Evolutionary conservation across 53 echinoderm and acorn worm genomes (phyloP).

Genomic region (Holothuria scabra): DNA sequence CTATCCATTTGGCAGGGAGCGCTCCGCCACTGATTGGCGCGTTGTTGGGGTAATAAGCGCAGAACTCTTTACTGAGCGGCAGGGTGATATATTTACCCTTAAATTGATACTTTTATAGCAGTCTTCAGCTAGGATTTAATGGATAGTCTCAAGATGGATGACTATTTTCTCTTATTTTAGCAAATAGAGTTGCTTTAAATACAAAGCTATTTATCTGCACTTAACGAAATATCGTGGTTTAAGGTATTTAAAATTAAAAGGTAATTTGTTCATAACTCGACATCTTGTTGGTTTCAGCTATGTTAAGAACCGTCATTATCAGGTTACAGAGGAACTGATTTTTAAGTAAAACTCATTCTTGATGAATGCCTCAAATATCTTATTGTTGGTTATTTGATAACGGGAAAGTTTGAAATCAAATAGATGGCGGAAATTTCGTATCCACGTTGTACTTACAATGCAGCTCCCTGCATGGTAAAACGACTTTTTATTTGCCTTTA

Average conservation of each 20-base stretch:
- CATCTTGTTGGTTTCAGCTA: too few relatives aligned
- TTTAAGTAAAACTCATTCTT: too few relatives aligned
- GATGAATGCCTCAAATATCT: too few relatives aligned
- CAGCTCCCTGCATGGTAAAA: too few relatives aligned
- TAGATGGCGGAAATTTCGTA: too few relatives aligned
- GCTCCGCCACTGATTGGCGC: constrained; percentile 50
- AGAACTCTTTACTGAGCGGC: constrained; percentile 21
- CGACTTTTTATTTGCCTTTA: too few relatives aligned
- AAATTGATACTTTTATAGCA: constrained; percentile 38
- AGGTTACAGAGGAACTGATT: too few relatives aligned
- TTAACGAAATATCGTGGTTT: constrained; percentile 16
- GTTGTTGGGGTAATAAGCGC: constrained; percentile 50
- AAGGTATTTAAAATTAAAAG: constrained; percentile 29
- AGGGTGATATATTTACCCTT: constrained; percentile 47
- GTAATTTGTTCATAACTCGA: too few relatives aligned
- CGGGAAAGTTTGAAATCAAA: too few relatives aligned
- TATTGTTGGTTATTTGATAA: too few relatives aligned
- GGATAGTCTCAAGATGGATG: constrained; percentile 17
- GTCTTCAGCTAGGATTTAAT: constrained; percentile 34
- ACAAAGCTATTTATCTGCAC: constrained; percentile 46
- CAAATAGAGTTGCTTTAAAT: constrained; percentile 29
- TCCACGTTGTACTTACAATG: too few relatives aligned
- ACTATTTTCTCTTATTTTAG: constrained; percentile 2
- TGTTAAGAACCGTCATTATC: too few relatives aligned
- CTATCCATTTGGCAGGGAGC: constrained; percentile 49